Base-by-base conservation (phyloP, 2,113 vertebrate genomes). In the Prietella phreatophila region DNA sequence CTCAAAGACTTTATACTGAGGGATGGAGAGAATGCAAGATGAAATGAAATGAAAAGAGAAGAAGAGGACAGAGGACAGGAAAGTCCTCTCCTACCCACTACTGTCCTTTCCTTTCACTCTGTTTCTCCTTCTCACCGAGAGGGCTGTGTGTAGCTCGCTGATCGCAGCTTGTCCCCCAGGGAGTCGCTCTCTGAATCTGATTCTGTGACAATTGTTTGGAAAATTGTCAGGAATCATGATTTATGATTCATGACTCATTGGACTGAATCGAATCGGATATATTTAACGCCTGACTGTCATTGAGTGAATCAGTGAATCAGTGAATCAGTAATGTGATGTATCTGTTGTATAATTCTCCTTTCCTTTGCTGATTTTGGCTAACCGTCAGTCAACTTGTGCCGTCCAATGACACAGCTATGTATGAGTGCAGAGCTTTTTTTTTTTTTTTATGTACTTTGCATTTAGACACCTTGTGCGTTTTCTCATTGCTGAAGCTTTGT, bases 181-280 rank as follows among this genome's bases (percentile, higher is more conserved):
- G 84, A 88, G 79, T 86, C 63, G 2, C 89, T 89, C 86, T 82
- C 67, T 85, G 56, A 85, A 71, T 25, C 60, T 39, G 75, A 87
- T 87, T 81, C 69, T 63, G 75, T 56, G 33, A 60, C 86, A 83
- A 39, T 82, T 82, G 79, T 82, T 82, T 33, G 79, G 55, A 60
- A 84, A 89, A 82, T 85, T 56, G 76, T 73, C 42, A 25, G 42
- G 63, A 86, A 58, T 73, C 55, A 76, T 30, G 20, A 78, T 88
- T 88, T 60, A 78, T 83, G 82, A 78, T 69, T 88, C 88, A 61
- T 76, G 61, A 90, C 83, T 91, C 88, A 86, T 89, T 53, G 42
- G 83, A 89, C 90, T 89, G 86, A 91, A 83, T 71, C 1, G 84
- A 63, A 63, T 63, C 19, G 84, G 56, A 50, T 87, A 25, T 82